Evolutionary conservation across 2,888 invertebrate species (phyloP).

Genomic region (Hirudinaria manillensis): DNA sequence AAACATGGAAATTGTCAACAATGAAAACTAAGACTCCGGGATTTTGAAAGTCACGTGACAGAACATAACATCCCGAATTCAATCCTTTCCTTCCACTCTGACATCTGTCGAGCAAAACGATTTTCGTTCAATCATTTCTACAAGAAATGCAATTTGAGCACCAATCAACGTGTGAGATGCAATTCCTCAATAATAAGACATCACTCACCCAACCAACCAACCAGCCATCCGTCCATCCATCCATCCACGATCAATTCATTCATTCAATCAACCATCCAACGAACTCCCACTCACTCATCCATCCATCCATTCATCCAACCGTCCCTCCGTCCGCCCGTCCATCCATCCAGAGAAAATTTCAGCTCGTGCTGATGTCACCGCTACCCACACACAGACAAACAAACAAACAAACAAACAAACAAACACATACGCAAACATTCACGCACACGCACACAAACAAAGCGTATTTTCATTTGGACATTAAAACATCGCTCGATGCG

Average conservation of each 20-base stretch:
- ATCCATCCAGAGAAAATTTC: not conserved
- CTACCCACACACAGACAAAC: not conserved
- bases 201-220: too few species aligned
- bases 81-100: not conserved
- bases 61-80: too few species aligned
- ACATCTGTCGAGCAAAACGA: conserved; percentile 12
- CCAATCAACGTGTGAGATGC: conserved; percentile 12
- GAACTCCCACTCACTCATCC: too few species aligned
- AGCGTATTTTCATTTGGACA: not conserved
- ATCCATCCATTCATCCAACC: not conserved
- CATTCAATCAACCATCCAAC: too few species aligned
- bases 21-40: too few species aligned
- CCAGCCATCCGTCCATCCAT: too few species aligned
- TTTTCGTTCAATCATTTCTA: conserved; percentile 12
- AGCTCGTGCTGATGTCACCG: too few species aligned
- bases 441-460: conserved; percentile 1
- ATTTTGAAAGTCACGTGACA: too few species aligned
- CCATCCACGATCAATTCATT: too few species aligned
- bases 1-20: too few species aligned
- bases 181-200: conserved; percentile 4
- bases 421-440: not conserved
- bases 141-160: conserved; percentile 22
- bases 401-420: not conserved
- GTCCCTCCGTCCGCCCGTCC: not conserved
- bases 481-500: not conserved